A percentile compares a stretch with the other conserved stretches of the same genome.
Conservation (phyloP, 1,140 invertebrate genomes). For the Polypedilum pembai region DNA sequence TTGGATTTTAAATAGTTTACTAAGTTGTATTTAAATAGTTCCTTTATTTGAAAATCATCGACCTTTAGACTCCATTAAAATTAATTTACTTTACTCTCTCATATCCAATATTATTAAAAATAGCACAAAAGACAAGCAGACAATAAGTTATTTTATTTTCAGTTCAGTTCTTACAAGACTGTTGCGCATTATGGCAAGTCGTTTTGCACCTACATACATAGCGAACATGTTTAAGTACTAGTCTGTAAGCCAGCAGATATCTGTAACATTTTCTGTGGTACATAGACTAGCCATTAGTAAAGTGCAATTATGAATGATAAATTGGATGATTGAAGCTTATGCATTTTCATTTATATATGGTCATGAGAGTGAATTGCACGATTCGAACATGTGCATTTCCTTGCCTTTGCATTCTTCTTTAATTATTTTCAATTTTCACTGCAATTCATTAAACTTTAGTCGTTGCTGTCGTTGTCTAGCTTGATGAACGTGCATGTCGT, state of each 20-base stretch:
- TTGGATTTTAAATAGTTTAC: too few species aligned
- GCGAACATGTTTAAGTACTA: background rate
- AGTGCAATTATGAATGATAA: conserved; percentile 25
- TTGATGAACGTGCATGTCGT: conserved; percentile 25
- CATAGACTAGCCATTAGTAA: background rate
- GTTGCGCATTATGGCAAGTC: background rate
- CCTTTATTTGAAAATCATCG: too few species aligned
- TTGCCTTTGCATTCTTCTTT: background rate
- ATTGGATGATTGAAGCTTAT: conserved; percentile 14
- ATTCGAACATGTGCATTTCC: background rate
- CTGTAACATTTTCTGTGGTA: background rate
- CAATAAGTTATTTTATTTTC: background rate
- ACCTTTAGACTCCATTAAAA: too few species aligned
- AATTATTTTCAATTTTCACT: conserved; percentile 27
- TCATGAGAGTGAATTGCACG: background rate
- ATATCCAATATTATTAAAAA: background rate
- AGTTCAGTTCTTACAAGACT: background rate
- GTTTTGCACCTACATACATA: background rate
- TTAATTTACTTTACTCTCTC: too few species aligned
- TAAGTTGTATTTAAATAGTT: too few species aligned
- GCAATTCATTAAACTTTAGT: conserved; percentile 9
- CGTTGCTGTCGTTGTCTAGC: background rate
- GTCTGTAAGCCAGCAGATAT: background rate
- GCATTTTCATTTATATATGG: background rate
- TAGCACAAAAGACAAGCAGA: background rate